Conservation (phyloP, 2,113 vertebrate genomes). For the Lutjanus erythropterus region DNA sequence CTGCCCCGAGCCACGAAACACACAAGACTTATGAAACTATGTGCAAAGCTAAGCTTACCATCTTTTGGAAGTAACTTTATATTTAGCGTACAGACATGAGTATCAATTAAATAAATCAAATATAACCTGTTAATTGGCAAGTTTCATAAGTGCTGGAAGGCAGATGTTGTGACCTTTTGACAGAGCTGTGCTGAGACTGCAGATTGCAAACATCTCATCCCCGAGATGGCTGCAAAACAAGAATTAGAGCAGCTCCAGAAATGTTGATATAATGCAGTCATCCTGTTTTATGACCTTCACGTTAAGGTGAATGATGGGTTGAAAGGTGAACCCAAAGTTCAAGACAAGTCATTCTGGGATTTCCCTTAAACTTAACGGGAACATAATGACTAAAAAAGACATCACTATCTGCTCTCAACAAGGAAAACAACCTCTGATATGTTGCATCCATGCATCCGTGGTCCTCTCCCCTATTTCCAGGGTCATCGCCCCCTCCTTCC, state of each 20-base stretch:
- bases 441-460: constrained; percentile 23
- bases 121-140: too few species aligned
- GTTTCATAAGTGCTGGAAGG: too few species aligned
- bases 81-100: too few species aligned
- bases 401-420: constrained; percentile 9
- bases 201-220: too few species aligned
- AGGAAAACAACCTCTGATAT: constrained; percentile 47
- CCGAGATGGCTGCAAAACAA: too few species aligned
- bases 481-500: constrained; percentile 65
- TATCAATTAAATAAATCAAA: too few species aligned
- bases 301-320: neutral
- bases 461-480: constrained; percentile 63
- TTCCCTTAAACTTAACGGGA: neutral
- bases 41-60: too few species aligned
- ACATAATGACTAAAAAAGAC: neutral
- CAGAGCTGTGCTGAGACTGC: too few species aligned
- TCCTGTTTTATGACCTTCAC: constrained; percentile 4
- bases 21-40: too few species aligned
- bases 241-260: too few species aligned
- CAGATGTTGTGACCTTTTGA: neutral
- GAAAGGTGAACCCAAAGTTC: neutral
- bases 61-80: too few species aligned
- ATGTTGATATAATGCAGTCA: neutral
- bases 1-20: too few species aligned
- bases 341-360: neutral